Percentiles rank a stretch among this genome's conserved stretches.
phyloP scores from a whole-genome alignment of 2,888 invertebrate species.

The Drosophila affinis region DNA sequence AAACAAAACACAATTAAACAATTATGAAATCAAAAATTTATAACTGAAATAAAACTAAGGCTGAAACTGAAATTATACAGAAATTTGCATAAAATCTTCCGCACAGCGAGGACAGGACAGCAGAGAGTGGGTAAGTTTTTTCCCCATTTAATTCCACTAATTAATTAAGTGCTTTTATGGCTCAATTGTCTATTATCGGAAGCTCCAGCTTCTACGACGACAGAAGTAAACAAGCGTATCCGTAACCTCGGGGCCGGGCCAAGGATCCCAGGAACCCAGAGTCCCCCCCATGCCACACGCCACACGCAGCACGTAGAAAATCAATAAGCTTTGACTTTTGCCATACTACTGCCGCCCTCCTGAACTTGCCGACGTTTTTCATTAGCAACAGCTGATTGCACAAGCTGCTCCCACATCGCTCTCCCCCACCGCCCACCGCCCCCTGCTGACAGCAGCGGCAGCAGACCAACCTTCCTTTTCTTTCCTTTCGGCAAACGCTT shows the following conservation, averaged over 20 bases:
- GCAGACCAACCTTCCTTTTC: slow-evolving; percentile 19
- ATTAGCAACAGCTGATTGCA: slow-evolving; percentile 79
- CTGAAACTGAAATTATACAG: slow-evolving; percentile 24
- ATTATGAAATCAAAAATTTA: slow-evolving; percentile 31
- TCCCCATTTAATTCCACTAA: slow-evolving; percentile 29
- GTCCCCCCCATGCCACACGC: background rate
- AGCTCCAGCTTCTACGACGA: background rate
- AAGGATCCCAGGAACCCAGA: background rate
- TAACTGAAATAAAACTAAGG: slow-evolving; percentile 29
- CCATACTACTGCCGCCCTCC: slow-evolving; percentile 19
- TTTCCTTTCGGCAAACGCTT: slow-evolving; percentile 35
- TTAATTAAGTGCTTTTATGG: slow-evolving; percentile 32
- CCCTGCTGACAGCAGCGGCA: slow-evolving; percentile 1
- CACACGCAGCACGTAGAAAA: slow-evolving; percentile 34
- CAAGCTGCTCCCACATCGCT: slow-evolving; percentile 61
- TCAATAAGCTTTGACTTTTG: slow-evolving; percentile 50
- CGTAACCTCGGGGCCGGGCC: background rate
- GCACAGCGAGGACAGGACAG: slow-evolving; percentile 4
- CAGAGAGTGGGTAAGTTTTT: slow-evolving; percentile 38
- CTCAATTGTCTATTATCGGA: slow-evolving; percentile 28
- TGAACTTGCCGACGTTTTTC: slow-evolving; percentile 58
- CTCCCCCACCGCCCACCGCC: slow-evolving; percentile 9
- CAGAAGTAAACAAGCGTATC: background rate
- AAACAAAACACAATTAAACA: slow-evolving; percentile 34
- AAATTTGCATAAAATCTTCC: slow-evolving; percentile 31